These are phyloP conservation scores for Halcyon chelicuti DNA, from an alignment of 2,797 vertebrate genomes.

Conservation along the genomic window DNA sequence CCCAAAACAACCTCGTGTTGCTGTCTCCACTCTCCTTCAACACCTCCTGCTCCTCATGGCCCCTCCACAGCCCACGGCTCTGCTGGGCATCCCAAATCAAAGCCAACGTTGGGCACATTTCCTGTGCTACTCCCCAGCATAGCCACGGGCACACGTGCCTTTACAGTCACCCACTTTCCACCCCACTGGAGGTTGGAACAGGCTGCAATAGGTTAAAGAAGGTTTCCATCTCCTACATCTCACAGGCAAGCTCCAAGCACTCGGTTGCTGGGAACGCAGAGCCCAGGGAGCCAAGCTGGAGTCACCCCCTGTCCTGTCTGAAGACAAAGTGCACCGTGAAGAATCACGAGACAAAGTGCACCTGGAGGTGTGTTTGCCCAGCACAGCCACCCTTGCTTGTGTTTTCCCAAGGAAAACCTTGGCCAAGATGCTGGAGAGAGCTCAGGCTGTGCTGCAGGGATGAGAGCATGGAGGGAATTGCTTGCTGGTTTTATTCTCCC, in stretches of 20 bases:
- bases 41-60: not conserved
- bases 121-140: fast-evolving
- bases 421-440: not conserved
- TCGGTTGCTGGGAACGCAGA: fast-evolving
- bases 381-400: fast-evolving
- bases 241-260: fast-evolving
- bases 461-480: fast-evolving
- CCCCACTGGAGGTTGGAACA: fast-evolving
- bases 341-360: not conserved
- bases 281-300: not conserved
- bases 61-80: not conserved
- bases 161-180: not conserved
- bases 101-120: not conserved
- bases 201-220: not conserved
- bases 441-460: not conserved
- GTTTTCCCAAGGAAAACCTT: not conserved
- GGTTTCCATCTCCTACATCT: not conserved
- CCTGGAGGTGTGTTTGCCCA: fast-evolving
- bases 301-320: fast-evolving
- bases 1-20: not conserved
- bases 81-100: not conserved
- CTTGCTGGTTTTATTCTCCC: not conserved
- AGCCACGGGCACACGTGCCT: not conserved
- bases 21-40: not conserved
- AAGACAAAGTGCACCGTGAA: not conserved